Base-by-base conservation (phyloP, 2,113 vertebrate species). In the Microtus richardsoni region DNA sequence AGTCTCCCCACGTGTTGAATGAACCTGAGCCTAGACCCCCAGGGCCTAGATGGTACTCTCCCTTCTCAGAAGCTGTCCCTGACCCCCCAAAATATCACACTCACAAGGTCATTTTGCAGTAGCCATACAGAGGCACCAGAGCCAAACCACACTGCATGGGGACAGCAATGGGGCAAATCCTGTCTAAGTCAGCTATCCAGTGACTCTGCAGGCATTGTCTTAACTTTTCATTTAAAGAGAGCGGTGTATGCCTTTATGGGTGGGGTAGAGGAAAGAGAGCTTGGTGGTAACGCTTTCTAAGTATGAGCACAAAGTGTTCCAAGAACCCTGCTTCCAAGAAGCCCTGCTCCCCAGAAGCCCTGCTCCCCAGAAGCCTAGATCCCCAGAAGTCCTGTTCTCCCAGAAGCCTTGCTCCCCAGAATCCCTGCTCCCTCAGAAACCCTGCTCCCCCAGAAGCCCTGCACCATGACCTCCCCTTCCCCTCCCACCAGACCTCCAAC, bases 1-100 rank as follows among this genome's bases (percentile, higher is more conserved):
- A 14, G 28, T n/a, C 91, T 91, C n/a, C 33, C 1, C 0, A 12
- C 0, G 0, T 4, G 9, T 7, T 0, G 5, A 1, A 7, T 6
- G 30, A 54, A 8, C 49, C 70, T 14, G 33, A 49, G 41, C n/a
- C 39, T 77, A 22, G 1, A 14, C 3, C 64, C 70, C 60, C 19
- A 6, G 0, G 36, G 9, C 19, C 7, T 0, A 0, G 2, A 9
- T 22, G 26, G 2, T 2, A 36, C 21, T 14, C 2, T 73, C 41
- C 30, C 30, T n/a, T 39, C 77, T 24, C 12, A 0, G 7, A 71
- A 28, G 14, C 24, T 14, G 58, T 58, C 52, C 12, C 36, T n/a
- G 0, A 19, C n/a, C n/a, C n/a, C n/a, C n/a, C n/a, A n/a, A n/a
- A n/a, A n/a, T n/a, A n/a, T 22, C 14, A 66, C 39, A 52, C 3